Evolutionary conservation across 37 sponge, comb jelly and placozoan species (phyloP).

Genomic region (Crambe crambe): DNA sequence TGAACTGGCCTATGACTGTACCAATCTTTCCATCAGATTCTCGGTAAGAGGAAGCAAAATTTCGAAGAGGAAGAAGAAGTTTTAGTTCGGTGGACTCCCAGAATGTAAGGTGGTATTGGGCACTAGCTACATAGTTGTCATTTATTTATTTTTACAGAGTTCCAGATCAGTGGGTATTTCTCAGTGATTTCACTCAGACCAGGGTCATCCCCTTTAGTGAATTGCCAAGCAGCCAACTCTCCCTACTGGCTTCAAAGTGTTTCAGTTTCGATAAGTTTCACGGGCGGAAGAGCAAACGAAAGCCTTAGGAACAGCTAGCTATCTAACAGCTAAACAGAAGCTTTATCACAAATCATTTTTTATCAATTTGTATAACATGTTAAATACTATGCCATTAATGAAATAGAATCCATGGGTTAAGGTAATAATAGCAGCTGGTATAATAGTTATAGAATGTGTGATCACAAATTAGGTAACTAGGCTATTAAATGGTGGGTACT

Average conservation of each 20-base stretch:
- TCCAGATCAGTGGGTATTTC: constrained; percentile 22
- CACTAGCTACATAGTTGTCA: constrained; percentile 29
- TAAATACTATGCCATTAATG: too few species aligned
- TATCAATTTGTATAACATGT: too few species aligned
- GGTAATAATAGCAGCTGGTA: too few species aligned
- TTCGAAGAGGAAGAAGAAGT: constrained; percentile 12
- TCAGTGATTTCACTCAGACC: constrained; percentile 7
- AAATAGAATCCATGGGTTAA: too few species aligned
- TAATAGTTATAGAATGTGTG: too few species aligned
- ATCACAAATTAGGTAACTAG: too few species aligned
- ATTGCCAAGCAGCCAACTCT: constrained; percentile 14
- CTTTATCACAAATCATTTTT: too few species aligned
- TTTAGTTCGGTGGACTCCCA: constrained; percentile 47
- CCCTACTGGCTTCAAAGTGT: constrained; percentile 9
- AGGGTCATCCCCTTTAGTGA: constrained; percentile 17
- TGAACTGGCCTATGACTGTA: not conserved
- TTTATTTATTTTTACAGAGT: constrained; percentile 3
- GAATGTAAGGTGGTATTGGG: constrained; percentile 51
- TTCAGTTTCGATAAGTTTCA: constrained; percentile 5
- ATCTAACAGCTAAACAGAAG: too few species aligned
- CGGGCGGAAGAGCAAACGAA: constrained; percentile 18
- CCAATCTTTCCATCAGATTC: not conserved
- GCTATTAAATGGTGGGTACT: too few species aligned
- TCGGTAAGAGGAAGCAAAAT: constrained; percentile 21
- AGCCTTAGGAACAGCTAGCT: too few species aligned